These are phyloP conservation scores for Zaprionus lineosus DNA, from an alignment of 2,888 invertebrate genomes.

Conservation along the genomic window DNA sequence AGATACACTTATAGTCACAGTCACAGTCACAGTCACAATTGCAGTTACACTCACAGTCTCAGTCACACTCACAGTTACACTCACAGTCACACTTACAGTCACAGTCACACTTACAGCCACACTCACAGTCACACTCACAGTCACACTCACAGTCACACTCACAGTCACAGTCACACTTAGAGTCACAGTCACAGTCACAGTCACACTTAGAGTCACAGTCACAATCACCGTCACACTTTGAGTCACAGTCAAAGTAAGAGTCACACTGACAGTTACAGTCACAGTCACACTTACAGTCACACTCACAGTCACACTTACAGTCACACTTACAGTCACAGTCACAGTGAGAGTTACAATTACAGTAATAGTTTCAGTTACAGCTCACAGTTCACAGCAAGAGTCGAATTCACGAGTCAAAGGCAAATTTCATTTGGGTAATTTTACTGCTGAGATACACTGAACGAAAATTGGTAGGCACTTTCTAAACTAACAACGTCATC, in stretches of 20 bases:
- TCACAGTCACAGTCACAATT: too few species aligned
- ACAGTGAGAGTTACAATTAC: too few species aligned
- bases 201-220: constrained; percentile 1
- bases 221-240: constrained; percentile 9
- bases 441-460: constrained; percentile 22
- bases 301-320: too few species aligned
- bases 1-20: too few species aligned
- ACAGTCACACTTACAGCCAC: neutral
- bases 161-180: constrained; percentile 9
- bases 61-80: too few species aligned
- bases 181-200: constrained; percentile 1
- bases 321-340: too few species aligned
- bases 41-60: too few species aligned
- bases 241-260: neutral
- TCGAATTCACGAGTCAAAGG: constrained; percentile 25
- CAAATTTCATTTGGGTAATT: constrained; percentile 45
- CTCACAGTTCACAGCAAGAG: too few species aligned
- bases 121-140: constrained; percentile 3
- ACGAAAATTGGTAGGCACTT: constrained; percentile 15
- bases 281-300: too few species aligned
- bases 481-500: constrained; percentile 43
- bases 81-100: too few species aligned
- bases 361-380: too few species aligned
- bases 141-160: neutral
- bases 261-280: too few species aligned